A percentile compares a stretch with the other conserved stretches of the same genome.
Evolutionary conservation across 2,797 vertebrate genomes (phyloP).

Genomic region (Gorsachius magnificus): DNA sequence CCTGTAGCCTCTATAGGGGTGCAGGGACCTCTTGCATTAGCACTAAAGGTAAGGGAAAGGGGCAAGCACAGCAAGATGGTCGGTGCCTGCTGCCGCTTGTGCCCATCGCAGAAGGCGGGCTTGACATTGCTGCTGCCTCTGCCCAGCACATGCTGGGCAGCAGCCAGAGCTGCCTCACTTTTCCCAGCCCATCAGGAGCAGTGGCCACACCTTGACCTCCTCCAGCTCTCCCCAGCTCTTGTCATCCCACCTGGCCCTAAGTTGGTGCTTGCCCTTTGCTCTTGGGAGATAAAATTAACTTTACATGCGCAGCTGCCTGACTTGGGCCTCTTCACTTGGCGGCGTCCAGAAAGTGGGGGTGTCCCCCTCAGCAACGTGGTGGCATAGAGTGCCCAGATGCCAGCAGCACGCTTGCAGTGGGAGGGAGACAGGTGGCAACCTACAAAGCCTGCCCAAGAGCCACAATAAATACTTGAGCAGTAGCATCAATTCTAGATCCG

Average conservation of each 20-base stretch:
- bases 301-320: neutral
- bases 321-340: neutral
- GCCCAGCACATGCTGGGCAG: neutral
- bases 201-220: neutral
- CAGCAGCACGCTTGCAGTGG: neutral
- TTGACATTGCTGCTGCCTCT: neutral
- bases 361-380: neutral
- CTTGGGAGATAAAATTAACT: neutral
- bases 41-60: neutral
- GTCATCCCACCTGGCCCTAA: neutral
- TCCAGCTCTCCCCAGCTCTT: neutral
- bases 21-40: neutral
- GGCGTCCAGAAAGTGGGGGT: neutral
- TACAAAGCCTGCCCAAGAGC: neutral
- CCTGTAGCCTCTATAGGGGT: neutral
- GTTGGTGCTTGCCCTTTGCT: neutral
- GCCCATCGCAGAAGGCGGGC: neutral
- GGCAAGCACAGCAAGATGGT: neutral
- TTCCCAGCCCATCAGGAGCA: neutral
- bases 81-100: accelerated
- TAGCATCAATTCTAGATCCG: neutral
- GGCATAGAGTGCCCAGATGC: neutral
- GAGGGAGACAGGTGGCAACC: neutral
- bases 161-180: neutral
- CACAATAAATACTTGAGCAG: neutral